Evolutionary conservation across 2,888 invertebrate species (phyloP), one percentile per base, ranked within the genome.

Genomic region (Cantharis flavilabris): DNA sequence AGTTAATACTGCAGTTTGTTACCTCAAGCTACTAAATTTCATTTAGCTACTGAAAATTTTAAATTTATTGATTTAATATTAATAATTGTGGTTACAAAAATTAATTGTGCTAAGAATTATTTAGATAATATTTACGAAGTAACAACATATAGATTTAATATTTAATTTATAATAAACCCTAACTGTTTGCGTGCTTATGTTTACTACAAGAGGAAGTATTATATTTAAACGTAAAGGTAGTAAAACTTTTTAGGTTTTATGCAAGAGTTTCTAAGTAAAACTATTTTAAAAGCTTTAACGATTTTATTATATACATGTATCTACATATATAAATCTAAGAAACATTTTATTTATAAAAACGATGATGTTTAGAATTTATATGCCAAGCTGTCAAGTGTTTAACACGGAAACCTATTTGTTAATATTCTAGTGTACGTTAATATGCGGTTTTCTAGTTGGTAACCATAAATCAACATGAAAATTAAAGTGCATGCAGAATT

Each of bases 401-500:
- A n/a, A 49, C 49, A 49, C n/a, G 14, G 9, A 13, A 7, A 26
- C 28, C n/a, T 10, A 28, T 67, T 67, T 26, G 13, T 67, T 26
- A 20, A 18, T 67, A 16, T 71, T 71, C 62, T 3, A 63, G 23
- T 9, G 7, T 1, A 71, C 18, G 62, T 69, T 7, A 16, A 16
- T 64, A 62, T 13, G 72, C 64, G 11, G 30, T 65, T 65, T 18
- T 30, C 28, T 9, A 49, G 49, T 2, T 49, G 62, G 28, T 67
- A 69, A 14, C 62, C 62, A 14, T 28, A 62, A 69, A 70, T 74
- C 49, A 70, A 64, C 26, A 20, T 73, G 63, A 28, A 73, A 70
- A 70, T 69, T 63, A 74, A 74, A 33, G 30, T 64, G 70, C 74
- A 74, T 74, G 74, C 30, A 70, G 13, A 49, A 74, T 33, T 70